Evolutionary conservation across 2,797 vertebrate genomes (phyloP), one percentile per base, ranked within the genome.

Genomic region (Siniperca obscura): DNA sequence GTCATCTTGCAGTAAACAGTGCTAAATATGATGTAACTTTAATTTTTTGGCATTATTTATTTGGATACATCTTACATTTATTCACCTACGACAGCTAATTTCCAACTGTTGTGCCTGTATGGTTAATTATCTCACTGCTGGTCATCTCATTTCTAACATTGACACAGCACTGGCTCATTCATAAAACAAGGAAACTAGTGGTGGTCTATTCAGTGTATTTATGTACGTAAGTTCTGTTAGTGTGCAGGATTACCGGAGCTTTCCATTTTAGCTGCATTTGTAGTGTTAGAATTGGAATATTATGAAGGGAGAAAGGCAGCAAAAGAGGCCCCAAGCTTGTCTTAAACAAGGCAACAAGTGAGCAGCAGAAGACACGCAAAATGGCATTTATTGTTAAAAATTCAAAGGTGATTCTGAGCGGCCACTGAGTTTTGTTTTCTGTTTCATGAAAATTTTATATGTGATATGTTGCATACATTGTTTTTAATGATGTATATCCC

Each of bases 201-300:
- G 50, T 52, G 40, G 60, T 55, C 42, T 68, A 9, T 69, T 62
- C 27, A 53, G 3, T 38, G 27, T 3, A 27, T 30, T 16, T 76
- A 30, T 30, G 30, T 25, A 27, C 27, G 65, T 30, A 36, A 34
- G 5, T 8, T 65, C 1, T 50, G 48, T 52, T 75, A 66, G 70
- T 70, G 75, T 82, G 84, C 76, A 80, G 77, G 78, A 67, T 79
- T 70, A 40, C 74, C 48, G 66, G 60, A 78, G 48, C 60, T 73
- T 78, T 66, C 12, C 6, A 60, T 70, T 74, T 82, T 68, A 74
- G 57, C 27, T 13, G n/a, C 14, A 11, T 59, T 70, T 61, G 1
- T 7, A 5, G 44, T 70, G 74, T 73, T 67, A 83, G 36, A 76
- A 13, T 17, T 69, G 25, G n/a, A 78, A 57, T 53, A 70, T 62